Evolutionary conservation across 2,113 vertebrate genomes (phyloP).

Genomic region (Rhagologus leucostigma): DNA sequence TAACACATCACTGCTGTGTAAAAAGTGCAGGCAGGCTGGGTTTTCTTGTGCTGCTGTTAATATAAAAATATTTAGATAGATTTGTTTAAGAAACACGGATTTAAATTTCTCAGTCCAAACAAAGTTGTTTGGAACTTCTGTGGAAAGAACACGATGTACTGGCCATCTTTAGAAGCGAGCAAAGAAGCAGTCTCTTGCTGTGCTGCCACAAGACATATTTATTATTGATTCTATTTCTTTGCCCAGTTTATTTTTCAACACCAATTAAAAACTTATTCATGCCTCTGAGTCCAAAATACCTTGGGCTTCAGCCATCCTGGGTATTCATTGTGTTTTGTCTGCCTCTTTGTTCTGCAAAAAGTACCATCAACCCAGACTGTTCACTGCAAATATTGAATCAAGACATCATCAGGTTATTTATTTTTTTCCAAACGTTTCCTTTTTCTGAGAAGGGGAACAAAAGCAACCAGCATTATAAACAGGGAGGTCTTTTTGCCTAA

Average conservation of each 20-base stretch:
- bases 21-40: not conserved
- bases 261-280: conserved; percentile 13
- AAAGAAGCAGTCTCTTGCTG: not conserved
- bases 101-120: conserved; percentile 15
- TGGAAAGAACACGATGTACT: not conserved
- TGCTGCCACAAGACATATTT: conserved; percentile 21
- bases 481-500: not conserved
- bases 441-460: not conserved
- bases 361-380: not conserved
- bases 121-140: not conserved
- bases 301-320: not conserved
- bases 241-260: conserved; percentile 42
- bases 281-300: not conserved
- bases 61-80: conserved; percentile 20
- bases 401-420: not conserved
- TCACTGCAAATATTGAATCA: not conserved
- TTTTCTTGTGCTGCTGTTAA: not conserved
- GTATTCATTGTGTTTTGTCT: not conserved
- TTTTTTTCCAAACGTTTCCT: not conserved
- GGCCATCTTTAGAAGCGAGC: not conserved
- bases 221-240: conserved; percentile 48
- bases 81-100: conserved; percentile 28
- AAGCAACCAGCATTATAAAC: not conserved
- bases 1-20: not conserved
- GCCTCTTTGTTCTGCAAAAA: not conserved